These are phyloP conservation scores for Elmis aenea DNA, from an alignment of 2,888 invertebrate genomes.

Conservation along the genomic window DNA sequence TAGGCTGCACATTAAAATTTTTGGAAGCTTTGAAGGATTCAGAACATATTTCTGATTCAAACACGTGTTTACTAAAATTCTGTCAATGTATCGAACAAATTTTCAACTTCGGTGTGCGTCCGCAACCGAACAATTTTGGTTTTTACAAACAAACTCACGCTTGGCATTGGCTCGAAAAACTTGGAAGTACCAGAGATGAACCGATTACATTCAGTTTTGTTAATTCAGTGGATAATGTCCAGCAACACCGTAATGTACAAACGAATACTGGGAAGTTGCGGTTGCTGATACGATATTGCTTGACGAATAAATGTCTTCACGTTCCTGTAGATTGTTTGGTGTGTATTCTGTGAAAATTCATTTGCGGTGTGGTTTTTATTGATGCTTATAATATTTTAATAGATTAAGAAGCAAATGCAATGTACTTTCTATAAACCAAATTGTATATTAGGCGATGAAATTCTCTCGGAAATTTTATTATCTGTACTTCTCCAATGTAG, in stretches of 20 bases:
- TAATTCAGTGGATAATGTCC: conserved; percentile 47
- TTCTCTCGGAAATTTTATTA: conserved; percentile 54
- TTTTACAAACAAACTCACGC: conserved; percentile 46
- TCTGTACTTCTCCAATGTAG: conserved; percentile 53
- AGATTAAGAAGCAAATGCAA: conserved; percentile 22
- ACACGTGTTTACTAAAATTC: conserved; percentile 47
- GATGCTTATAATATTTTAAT: conserved; percentile 3
- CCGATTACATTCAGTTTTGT: conserved; percentile 39
- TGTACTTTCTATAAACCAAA: conserved; percentile 37
- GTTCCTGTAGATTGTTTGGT: conserved; percentile 51
- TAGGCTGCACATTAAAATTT: conserved; percentile 46
- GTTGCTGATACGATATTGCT: conserved; percentile 49
- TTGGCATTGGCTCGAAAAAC: conserved; percentile 54
- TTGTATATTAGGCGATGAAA: conserved; percentile 59
- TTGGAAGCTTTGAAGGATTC: conserved; percentile 37
- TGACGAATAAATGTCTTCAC: conserved; percentile 51
- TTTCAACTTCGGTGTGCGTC: conserved; percentile 52
- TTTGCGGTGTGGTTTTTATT: conserved; percentile 4
- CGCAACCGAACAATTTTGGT: conserved; percentile 42
- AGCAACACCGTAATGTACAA: conserved; percentile 43
- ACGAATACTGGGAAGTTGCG: conserved; percentile 48
- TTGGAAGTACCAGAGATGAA: conserved; percentile 36
- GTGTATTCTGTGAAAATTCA: conserved; percentile 33
- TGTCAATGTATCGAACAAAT: conserved; percentile 53
- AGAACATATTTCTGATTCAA: conserved; percentile 46